Evolutionary conservation across 2,888 invertebrate species (phyloP).

Genomic region (Zeuzera pyrina): DNA sequence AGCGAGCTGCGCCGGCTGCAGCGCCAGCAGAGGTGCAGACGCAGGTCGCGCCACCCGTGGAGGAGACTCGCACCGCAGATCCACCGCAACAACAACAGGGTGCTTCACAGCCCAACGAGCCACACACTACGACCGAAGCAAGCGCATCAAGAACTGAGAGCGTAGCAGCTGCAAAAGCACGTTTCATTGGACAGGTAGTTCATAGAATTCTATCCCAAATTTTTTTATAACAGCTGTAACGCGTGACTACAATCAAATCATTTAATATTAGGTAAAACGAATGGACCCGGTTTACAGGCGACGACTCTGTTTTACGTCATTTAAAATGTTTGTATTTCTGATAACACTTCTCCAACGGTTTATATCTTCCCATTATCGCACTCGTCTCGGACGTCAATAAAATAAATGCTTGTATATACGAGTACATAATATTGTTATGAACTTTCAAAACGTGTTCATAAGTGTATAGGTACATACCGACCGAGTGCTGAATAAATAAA

Average conservation of each 20-base stretch:
- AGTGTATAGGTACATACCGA: too few relatives aligned
- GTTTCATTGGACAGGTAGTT: slow-evolving; percentile 59
- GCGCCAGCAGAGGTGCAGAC: slow-evolving; percentile 29
- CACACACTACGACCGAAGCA: slow-evolving; percentile 24
- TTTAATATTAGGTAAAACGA: slow-evolving; percentile 59
- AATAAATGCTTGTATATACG: too few relatives aligned
- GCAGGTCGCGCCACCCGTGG: slow-evolving; percentile 25
- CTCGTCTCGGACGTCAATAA: too few relatives aligned
- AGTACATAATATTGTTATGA: too few relatives aligned
- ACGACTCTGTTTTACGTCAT: slow-evolving; percentile 54
- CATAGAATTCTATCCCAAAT: background rate
- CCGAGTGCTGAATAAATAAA: too few relatives aligned
- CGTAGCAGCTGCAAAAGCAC: slow-evolving; percentile 57
- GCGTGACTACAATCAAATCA: slow-evolving; percentile 45
- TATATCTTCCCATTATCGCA: too few relatives aligned
- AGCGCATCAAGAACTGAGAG: slow-evolving; percentile 43
- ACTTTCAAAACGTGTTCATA: too few relatives aligned
- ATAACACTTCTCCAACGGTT: background rate
- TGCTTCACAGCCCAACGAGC: slow-evolving; percentile 17
- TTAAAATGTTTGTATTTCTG: slow-evolving; percentile 15
- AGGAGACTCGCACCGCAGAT: slow-evolving; percentile 14
- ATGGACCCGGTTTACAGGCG: slow-evolving; percentile 31
- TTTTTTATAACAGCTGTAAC: slow-evolving; percentile 9
- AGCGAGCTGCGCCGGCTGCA: slow-evolving; percentile 42
- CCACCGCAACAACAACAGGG: slow-evolving; percentile 16